phyloP scores from a whole-genome alignment of 2,113 vertebrate genomes.

The Mastomys natalensis region DNA sequence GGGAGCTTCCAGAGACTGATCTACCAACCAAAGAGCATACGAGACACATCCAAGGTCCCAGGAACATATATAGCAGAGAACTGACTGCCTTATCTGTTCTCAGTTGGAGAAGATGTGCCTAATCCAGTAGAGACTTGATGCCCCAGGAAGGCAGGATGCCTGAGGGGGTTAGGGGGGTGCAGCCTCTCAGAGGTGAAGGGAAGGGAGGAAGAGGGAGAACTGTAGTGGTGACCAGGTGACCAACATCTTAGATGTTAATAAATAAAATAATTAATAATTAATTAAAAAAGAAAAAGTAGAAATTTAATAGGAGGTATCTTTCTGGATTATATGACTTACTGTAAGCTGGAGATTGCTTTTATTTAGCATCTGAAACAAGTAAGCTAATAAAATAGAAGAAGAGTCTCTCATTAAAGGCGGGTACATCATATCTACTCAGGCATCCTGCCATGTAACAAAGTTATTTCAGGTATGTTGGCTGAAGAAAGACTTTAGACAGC shows the following conservation, averaged over 20 bases:
- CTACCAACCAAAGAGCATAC: too few species aligned
- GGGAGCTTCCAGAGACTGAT: too few species aligned
- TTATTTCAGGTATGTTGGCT: not conserved
- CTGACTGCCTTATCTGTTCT: too few species aligned
- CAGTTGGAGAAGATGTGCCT: too few species aligned
- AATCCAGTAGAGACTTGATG: too few species aligned
- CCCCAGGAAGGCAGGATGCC: too few species aligned
- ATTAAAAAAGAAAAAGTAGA: not conserved
- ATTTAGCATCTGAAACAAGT: conserved; percentile 23
- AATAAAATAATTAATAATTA: not conserved
- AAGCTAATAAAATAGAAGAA: not conserved
- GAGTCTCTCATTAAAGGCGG: not conserved
- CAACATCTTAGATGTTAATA: not conserved
- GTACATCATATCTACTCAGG: not conserved
- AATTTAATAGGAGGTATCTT: not conserved
- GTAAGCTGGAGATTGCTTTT: not conserved
- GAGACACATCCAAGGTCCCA: too few species aligned
- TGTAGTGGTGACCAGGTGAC: too few species aligned
- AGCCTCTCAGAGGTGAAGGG: too few species aligned
- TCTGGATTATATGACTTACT: not conserved
- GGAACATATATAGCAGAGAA: too few species aligned
- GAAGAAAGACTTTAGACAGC: not conserved
- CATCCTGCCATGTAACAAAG: not conserved
- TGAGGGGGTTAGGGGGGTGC: too few species aligned
- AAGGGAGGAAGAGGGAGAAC: too few species aligned